A percentile compares a stretch with the other conserved stretches of the same genome.
Evolutionary conservation across 2,888 invertebrate genomes (phyloP).

Genomic region (Tethea ocularis): DNA sequence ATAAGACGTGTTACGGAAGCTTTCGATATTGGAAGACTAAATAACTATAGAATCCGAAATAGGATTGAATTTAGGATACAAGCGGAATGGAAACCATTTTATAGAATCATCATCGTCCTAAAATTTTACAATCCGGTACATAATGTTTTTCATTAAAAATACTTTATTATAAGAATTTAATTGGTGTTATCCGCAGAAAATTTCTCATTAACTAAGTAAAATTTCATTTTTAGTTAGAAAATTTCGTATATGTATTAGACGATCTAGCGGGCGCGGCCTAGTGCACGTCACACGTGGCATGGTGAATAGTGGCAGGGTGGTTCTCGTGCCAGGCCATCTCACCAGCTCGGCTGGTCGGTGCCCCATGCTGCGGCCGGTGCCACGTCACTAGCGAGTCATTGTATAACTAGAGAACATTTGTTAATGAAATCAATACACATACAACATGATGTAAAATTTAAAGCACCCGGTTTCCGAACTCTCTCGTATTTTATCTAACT

Average conservation of each 20-base stretch:
- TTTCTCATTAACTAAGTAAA: background rate
- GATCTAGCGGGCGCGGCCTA: slow-evolving; percentile 4
- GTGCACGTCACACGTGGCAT: background rate
- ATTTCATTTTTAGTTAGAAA: background rate
- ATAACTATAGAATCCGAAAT: slow-evolving; percentile 59
- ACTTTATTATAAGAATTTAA: slow-evolving; percentile 68
- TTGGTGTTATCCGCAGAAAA: slow-evolving; percentile 73
- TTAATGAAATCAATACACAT: slow-evolving; percentile 77
- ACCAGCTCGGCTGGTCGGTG: slow-evolving; percentile 13
- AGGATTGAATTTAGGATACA: slow-evolving; percentile 37
- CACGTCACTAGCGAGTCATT: slow-evolving; percentile 42
- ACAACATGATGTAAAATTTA: slow-evolving; percentile 82
- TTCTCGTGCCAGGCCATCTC: background rate
- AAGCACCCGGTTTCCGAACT: slow-evolving; percentile 83
- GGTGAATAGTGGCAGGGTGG: background rate
- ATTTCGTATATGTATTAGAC: background rate
- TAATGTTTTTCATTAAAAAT: slow-evolving; percentile 58
- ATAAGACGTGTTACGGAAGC: slow-evolving; percentile 70
- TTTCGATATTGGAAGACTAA: slow-evolving; percentile 79
- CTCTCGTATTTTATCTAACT: slow-evolving; percentile 80
- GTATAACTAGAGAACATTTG: slow-evolving; percentile 71
- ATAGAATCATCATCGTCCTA: slow-evolving; percentile 60
- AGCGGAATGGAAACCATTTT: slow-evolving; percentile 66
- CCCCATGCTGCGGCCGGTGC: slow-evolving; percentile 13
- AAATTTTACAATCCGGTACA: slow-evolving; percentile 61